Percentiles rank a stretch among this genome's conserved stretches.
phyloP scores from a whole-genome alignment of 2,888 invertebrate genomes.

The Marronus borbonicus region DNA sequence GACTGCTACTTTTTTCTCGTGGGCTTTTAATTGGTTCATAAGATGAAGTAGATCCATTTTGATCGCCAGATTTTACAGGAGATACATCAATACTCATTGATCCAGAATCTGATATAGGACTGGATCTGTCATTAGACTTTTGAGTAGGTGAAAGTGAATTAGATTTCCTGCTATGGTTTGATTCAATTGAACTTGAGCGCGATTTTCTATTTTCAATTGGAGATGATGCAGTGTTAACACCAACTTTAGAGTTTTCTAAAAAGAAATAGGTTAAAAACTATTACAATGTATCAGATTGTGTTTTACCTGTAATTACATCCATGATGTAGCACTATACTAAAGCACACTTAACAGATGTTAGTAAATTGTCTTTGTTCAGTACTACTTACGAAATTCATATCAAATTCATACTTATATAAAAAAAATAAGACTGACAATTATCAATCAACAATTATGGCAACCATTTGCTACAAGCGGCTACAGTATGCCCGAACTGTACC shows the following conservation, averaged over 20 bases:
- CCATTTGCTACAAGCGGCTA: too few relatives aligned
- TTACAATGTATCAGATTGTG: not conserved
- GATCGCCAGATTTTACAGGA: slow-evolving; percentile 55
- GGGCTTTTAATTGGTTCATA: slow-evolving; percentile 56
- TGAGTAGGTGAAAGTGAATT: slow-evolving; percentile 54
- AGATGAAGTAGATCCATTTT: slow-evolving; percentile 57
- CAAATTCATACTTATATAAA: not conserved
- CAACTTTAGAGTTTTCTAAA: slow-evolving; percentile 30
- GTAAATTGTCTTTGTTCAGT: not conserved
- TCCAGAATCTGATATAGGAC: slow-evolving; percentile 55
- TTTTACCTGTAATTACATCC: slow-evolving; percentile 43
- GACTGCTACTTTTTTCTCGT: slow-evolving; percentile 56
- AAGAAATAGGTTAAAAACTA: slow-evolving; percentile 39
- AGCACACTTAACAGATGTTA: not conserved
- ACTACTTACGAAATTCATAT: not conserved
- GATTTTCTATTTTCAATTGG: slow-evolving; percentile 52
- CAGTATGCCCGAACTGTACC: too few relatives aligned
- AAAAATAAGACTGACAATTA: not conserved
- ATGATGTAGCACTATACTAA: not conserved
- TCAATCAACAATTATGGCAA: not conserved
- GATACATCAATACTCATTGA: slow-evolving; percentile 57
- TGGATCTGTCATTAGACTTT: slow-evolving; percentile 47
- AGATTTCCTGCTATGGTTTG: slow-evolving; percentile 56
- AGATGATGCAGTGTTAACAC: slow-evolving; percentile 33
- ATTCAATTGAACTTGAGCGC: slow-evolving; percentile 61